Evolutionary conservation across 1,140 invertebrate species (phyloP).

Genomic region (Magallana ariakensis): DNA sequence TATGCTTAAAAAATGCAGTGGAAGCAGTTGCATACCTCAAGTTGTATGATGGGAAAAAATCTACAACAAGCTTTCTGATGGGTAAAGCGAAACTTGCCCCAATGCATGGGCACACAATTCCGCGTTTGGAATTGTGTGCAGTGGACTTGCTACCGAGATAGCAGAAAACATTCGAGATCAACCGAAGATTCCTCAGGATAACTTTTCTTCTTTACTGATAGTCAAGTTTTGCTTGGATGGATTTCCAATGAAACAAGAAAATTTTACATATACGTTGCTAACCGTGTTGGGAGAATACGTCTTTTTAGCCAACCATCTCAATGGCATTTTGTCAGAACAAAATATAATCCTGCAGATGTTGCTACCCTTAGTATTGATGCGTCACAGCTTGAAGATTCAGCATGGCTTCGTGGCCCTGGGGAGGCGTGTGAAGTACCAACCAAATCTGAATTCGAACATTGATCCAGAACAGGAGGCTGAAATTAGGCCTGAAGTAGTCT

Average conservation of each 20-base stretch:
- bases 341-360: slow-evolving; percentile 46
- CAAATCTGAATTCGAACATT: background rate
- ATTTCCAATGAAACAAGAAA: slow-evolving; percentile 37
- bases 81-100: slow-evolving; percentile 51
- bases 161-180: slow-evolving; percentile 42
- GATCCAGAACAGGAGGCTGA: slow-evolving; percentile 26
- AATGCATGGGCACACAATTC: slow-evolving; percentile 50
- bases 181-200: slow-evolving; percentile 7
- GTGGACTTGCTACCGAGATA: slow-evolving; percentile 45
- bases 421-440: background rate
- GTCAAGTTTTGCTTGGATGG: slow-evolving; percentile 45
- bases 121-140: slow-evolving; percentile 51
- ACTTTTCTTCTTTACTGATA: slow-evolving; percentile 47
- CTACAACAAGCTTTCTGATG: slow-evolving; percentile 25
- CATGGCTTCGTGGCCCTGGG: slow-evolving; percentile 23
- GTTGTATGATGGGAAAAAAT: background rate
- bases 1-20: slow-evolving; percentile 51
- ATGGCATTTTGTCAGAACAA: slow-evolving; percentile 45
- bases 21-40: slow-evolving; percentile 47
- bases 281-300: slow-evolving; percentile 44
- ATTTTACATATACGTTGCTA: slow-evolving; percentile 44
- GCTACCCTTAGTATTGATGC: slow-evolving; percentile 36
- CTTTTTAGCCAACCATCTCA: slow-evolving; percentile 23
- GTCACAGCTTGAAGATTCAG: background rate
- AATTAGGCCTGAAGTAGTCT: background rate